Conservation (phyloP, 2,113 vertebrate genomes). For the Elephantulus edwardii region DNA sequence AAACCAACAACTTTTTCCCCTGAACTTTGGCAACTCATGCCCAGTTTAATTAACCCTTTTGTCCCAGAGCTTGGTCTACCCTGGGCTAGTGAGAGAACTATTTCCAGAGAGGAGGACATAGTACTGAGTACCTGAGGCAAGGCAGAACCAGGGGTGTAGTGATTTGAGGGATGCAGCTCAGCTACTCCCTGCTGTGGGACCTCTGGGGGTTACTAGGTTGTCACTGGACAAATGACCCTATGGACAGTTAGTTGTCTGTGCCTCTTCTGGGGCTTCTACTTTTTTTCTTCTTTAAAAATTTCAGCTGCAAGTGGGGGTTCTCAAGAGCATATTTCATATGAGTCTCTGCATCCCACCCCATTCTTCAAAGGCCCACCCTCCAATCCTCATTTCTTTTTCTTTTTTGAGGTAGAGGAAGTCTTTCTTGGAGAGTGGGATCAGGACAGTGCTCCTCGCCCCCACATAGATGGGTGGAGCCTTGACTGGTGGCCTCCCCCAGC, state of each 20-base stretch:
- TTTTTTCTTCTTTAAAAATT: constrained; percentile 9
- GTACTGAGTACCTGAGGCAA: neutral
- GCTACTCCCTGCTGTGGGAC: neutral
- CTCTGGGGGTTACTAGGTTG: neutral
- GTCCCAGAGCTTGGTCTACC: neutral
- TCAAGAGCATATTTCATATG: neutral
- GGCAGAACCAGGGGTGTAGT: neutral
- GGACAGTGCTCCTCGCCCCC: too few species aligned
- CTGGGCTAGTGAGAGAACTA: neutral
- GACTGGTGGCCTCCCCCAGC: too few species aligned
- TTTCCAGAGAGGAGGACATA: neutral
- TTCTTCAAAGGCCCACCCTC: too few species aligned
- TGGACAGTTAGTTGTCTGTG: neutral
- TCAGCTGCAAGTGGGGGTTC: neutral
- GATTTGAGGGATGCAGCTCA: too few species aligned
- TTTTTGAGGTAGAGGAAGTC: too few species aligned
- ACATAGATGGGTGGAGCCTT: too few species aligned
- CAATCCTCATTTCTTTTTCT: too few species aligned
- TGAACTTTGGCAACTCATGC: constrained; percentile 14
- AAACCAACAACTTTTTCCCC: neutral
- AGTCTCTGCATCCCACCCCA: neutral
- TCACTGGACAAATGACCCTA: neutral
- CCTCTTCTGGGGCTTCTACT: neutral
- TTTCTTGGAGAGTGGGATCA: too few species aligned
- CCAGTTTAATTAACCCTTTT: constrained; percentile 63